Evolutionary conservation across 1,140 invertebrate genomes (phyloP).

Genomic region (Atopsyche davidsoni): DNA sequence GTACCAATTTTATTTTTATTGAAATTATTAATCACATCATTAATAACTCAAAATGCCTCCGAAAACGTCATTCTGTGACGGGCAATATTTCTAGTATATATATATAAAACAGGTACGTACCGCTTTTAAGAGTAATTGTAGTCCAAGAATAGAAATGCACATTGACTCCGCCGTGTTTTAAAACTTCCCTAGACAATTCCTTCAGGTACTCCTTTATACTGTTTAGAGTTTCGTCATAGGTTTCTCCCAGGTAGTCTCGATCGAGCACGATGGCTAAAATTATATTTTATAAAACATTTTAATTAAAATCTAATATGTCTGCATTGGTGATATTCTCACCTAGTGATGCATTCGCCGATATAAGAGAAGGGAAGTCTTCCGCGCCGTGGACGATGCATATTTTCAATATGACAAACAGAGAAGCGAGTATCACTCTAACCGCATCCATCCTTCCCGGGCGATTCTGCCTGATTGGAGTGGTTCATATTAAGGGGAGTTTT

Average conservation of each 20-base stretch:
- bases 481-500: too few species aligned
- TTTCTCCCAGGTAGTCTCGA: slow-evolving; percentile 51
- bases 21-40: too few species aligned
- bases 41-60: too few species aligned
- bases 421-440: too few species aligned
- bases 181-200: slow-evolving; percentile 52
- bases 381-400: slow-evolving; percentile 22
- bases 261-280: slow-evolving; percentile 55
- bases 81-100: too few species aligned
- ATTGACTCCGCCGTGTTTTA: slow-evolving; percentile 56
- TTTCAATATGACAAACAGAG: not conserved
- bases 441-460: too few species aligned
- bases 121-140: slow-evolving; percentile 57
- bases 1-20: too few species aligned
- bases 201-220: slow-evolving; percentile 55
- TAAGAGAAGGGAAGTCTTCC: slow-evolving; percentile 62
- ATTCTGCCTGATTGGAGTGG: too few species aligned
- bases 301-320: not conserved
- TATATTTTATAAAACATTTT: slow-evolving; percentile 6
- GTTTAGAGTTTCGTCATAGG: slow-evolving; percentile 50
- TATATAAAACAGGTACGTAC: slow-evolving; percentile 39
- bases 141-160: slow-evolving; percentile 59
- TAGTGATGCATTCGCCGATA: slow-evolving; percentile 62
- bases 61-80: too few species aligned
- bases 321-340: too few species aligned